Evolutionary conservation across 2,113 vertebrate species (phyloP).

Genomic region (Paedocypris sp.): DNA sequence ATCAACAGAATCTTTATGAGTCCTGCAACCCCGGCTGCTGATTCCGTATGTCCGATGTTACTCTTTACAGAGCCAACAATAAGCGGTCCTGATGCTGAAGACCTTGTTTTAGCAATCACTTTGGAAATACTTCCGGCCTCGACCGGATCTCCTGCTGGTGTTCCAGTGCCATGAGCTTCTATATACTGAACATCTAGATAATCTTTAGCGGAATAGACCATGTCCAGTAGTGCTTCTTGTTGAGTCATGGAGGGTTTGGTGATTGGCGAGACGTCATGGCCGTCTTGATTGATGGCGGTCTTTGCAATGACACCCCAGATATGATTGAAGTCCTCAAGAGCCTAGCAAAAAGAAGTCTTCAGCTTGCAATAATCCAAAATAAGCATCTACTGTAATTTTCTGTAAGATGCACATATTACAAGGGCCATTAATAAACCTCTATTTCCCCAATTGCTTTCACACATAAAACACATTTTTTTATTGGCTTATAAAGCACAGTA

Average conservation of each 20-base stretch:
- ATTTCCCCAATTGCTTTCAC: no score
- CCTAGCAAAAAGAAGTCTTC: conserved; percentile 29
- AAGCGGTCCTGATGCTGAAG: conserved; percentile 44
- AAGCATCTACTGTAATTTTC: no score
- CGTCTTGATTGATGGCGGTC: conserved; percentile 75
- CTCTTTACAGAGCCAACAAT: conserved; percentile 76
- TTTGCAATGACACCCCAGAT: conserved; percentile 72
- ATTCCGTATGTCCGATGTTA: conserved; percentile 79
- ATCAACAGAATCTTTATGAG: conserved; percentile 83
- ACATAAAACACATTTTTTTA: no score
- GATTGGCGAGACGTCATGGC: conserved; percentile 61
- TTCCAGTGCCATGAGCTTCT: conserved; percentile 79
- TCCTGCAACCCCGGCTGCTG: conserved; percentile 71
- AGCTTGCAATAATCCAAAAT: no score
- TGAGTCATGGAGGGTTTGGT: conserved; percentile 67
- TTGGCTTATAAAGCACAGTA: no score
- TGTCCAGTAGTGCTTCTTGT: conserved; percentile 68
- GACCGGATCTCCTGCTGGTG: conserved; percentile 64
- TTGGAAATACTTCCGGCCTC: conserved; percentile 69
- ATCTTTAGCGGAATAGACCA: conserved; percentile 58
- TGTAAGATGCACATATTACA: no score
- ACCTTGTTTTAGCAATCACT: conserved; percentile 58
- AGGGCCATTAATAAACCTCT: no score
- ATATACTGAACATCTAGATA: conserved; percentile 71
- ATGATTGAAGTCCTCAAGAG: conserved; percentile 57